These are phyloP conservation scores for Brachyistius frenatus DNA, from an alignment of 2,113 vertebrate genomes.

Conservation along the genomic window DNA sequence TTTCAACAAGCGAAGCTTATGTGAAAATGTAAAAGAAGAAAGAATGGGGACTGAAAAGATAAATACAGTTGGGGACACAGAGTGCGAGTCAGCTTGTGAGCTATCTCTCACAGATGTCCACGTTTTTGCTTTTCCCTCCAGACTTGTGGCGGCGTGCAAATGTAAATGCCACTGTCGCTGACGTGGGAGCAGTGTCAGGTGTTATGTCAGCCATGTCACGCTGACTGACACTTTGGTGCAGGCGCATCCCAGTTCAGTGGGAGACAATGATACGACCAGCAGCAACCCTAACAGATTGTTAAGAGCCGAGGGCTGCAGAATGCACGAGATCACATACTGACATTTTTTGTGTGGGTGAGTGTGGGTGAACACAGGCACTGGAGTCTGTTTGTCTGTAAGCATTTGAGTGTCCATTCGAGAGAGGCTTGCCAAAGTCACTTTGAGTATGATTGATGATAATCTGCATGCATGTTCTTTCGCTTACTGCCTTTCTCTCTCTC, in stretches of 20 bases:
- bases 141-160: conserved; percentile 36
- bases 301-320: conserved; percentile 47
- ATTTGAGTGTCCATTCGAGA: conserved; percentile 24
- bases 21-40: conserved; percentile 47
- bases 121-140: conserved; percentile 25
- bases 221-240: conserved; percentile 33
- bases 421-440: conserved; percentile 45
- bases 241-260: conserved; percentile 32
- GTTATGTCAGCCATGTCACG: conserved; percentile 48
- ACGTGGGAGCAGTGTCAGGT: conserved; percentile 50
- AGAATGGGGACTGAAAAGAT: conserved; percentile 43
- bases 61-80: conserved; percentile 35
- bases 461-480: conserved; percentile 2
- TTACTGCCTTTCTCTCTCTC: background rate
- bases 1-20: conserved; percentile 68
- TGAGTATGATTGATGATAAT: conserved; percentile 35
- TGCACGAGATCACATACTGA: conserved; percentile 6
- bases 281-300: conserved; percentile 28
- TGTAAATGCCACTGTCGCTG: conserved; percentile 54
- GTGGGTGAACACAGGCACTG: conserved; percentile 44
- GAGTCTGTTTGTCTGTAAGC: conserved; percentile 46
- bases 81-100: conserved; percentile 51
- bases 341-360: conserved; percentile 54
- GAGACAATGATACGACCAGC: conserved; percentile 31
- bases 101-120: conserved; percentile 65